Evolutionary conservation across 2,113 vertebrate genomes (phyloP), one percentile per base, ranked within the genome.

Genomic region (Cheirogaleus medius): DNA sequence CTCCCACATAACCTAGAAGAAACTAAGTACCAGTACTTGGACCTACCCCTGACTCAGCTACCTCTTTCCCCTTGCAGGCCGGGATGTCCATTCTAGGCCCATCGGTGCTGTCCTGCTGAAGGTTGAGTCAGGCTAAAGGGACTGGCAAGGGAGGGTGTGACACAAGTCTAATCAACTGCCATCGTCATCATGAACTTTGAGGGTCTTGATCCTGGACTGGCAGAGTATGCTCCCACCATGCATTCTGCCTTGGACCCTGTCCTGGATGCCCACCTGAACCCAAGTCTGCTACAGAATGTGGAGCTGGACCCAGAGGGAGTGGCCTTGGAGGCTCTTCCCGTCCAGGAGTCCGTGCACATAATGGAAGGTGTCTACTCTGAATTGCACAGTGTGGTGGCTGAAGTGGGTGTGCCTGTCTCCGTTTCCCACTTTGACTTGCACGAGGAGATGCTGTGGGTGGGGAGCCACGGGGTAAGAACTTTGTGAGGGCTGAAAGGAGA

Each of bases 311-410:
- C 99, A 0, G 99, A 99, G 44, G 99, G 99, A 0, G 98, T 99
- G 92, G 89, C 99, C 0, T 95, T 99, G 92, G 98, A 99, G 0
- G 99, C 98, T 5, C 97, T 99, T 2, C 94, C 99, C 0, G 99
- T 99, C 56, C 98, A 99, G 0, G 99, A 99, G 20, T 97, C 99
- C 0, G 99, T 99, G 96, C 99, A 99, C 84, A 99, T 99, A n/a
- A 97, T 99, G 99, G 99, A 99, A 98, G 99, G 99, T 2, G 99
- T 99, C 99, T 99, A 99, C 98, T 99, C 99, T 0, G 99, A 99
- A 98, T 98, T 99, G 74, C 99, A 99, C 99, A 99, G 99, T 1
- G 99, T 99, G 12, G 99, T 99, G 6, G 99, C 99, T 6, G 99
- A 99, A 97, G 99, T 99, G 93, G 99, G 99, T 56, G 98, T 99